phyloP scores from a whole-genome alignment of 2,113 vertebrate genomes.

The Strix uralensis region DNA sequence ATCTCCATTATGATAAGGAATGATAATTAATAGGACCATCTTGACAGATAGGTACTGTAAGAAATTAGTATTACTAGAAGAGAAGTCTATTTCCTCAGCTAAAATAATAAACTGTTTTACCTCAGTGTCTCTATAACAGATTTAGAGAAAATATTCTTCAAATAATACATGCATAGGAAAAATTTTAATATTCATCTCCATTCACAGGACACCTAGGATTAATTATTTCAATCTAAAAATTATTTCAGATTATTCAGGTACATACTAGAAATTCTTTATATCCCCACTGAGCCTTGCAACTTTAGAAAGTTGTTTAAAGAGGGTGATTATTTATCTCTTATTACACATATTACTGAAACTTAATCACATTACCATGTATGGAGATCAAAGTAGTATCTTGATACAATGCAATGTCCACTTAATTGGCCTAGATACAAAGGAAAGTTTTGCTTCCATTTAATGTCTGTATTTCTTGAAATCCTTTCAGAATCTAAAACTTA shows the following conservation, averaged over 20 bases:
- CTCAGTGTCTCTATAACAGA: not conserved
- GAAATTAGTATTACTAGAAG: not conserved
- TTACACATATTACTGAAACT: not conserved
- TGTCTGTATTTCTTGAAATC: not conserved
- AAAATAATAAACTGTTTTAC: not conserved
- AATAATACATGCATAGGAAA: not conserved
- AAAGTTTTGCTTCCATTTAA: not conserved
- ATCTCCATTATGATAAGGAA: not conserved
- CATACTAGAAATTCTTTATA: not conserved
- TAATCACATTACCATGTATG: not conserved
- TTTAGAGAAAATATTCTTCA: not conserved
- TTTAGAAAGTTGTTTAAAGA: not conserved
- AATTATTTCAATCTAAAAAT: not conserved
- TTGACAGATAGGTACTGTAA: not conserved
- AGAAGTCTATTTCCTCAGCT: not conserved
- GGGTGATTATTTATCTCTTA: not conserved
- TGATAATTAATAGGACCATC: not conserved
- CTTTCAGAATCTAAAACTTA: not conserved
- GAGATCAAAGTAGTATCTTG: not conserved
- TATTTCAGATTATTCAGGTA: not conserved
- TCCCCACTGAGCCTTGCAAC: not conserved
- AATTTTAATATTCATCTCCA: not conserved
- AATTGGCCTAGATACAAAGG: not conserved
- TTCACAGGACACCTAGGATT: not conserved
- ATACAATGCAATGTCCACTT: not conserved